These are phyloP conservation scores for Leptinotarsa rubiginosa DNA, from an alignment of 2,888 invertebrate genomes.

Conservation along the genomic window DNA sequence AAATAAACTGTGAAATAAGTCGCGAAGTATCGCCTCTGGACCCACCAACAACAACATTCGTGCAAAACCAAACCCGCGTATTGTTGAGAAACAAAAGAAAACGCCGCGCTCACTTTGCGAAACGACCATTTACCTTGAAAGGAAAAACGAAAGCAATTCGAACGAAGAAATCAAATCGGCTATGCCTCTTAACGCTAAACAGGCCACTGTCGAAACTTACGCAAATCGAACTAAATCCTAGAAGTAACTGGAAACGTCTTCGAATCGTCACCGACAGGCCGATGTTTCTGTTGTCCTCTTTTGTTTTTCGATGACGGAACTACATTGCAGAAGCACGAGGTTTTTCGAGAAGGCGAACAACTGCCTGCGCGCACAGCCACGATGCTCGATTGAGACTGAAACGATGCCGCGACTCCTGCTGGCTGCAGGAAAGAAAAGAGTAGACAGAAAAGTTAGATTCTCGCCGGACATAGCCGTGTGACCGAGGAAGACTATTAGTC, in stretches of 20 bases:
- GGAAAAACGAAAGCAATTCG: slow-evolving; percentile 41
- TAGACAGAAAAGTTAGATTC: slow-evolving; percentile 27
- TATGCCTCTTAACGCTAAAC: slow-evolving; percentile 37
- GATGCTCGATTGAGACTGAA: slow-evolving; percentile 33
- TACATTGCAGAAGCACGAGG: slow-evolving; percentile 50
- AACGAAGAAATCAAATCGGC: slow-evolving; percentile 36
- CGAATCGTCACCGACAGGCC: slow-evolving; percentile 26
- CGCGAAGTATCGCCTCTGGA: neutral
- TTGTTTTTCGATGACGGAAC: slow-evolving; percentile 40
- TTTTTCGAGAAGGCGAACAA: slow-evolving; percentile 25
- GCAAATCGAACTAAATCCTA: slow-evolving; percentile 22
- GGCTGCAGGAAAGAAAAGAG: slow-evolving; percentile 24
- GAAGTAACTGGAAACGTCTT: slow-evolving; percentile 30
- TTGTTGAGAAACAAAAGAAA: slow-evolving; percentile 34
- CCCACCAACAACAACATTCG: slow-evolving; percentile 12
- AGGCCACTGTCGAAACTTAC: slow-evolving; percentile 32
- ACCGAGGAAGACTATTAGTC: slow-evolving; percentile 3
- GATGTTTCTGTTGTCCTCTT: neutral
- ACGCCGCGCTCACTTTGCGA: slow-evolving; percentile 27
- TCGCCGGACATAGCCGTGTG: slow-evolving; percentile 34
- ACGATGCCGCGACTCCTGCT: slow-evolving; percentile 23
- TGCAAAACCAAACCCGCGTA: slow-evolving; percentile 24
- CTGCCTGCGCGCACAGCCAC: slow-evolving; percentile 37
- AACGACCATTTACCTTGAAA: slow-evolving; percentile 41
- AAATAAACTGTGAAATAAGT: too few species aligned